Percentiles rank a stretch among this genome's conserved stretches.
phyloP scores from a whole-genome alignment of 2,113 vertebrate genomes.

The Cercopithecus mona region DNA sequence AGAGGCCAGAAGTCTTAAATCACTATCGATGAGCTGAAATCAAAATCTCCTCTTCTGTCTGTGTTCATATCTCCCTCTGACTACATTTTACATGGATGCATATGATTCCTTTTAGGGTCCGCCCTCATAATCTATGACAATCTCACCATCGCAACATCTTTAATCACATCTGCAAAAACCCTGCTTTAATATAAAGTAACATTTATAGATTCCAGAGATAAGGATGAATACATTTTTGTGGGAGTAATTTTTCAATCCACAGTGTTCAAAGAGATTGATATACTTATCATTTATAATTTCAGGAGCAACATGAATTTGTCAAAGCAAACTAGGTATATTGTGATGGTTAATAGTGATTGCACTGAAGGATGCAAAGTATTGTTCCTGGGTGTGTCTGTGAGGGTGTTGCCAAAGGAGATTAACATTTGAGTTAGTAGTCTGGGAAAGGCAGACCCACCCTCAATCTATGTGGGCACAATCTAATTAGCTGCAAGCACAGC shows the following conservation, averaged over 20 bases:
- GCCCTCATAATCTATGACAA: neutral
- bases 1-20: neutral
- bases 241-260: neutral
- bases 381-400: too few species aligned
- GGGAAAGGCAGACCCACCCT: too few species aligned
- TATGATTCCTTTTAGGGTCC: neutral
- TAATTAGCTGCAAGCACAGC: too few species aligned
- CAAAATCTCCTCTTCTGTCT: neutral
- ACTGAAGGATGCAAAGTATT: too few species aligned
- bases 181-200: neutral
- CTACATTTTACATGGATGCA: neutral
- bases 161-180: neutral
- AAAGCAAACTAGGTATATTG: neutral
- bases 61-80: neutral
- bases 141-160: neutral
- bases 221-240: neutral
- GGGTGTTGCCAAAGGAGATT: too few species aligned
- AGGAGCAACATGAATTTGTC: neutral
- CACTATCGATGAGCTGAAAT: neutral
- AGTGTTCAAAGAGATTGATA: neutral
- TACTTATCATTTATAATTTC: neutral
- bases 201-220: neutral
- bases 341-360: too few species aligned
- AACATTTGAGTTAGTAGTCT: too few species aligned
- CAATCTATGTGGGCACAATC: too few species aligned